These are phyloP conservation scores for Pardalotus punctatus DNA, from an alignment of 2,113 vertebrate genomes.

Conservation along the genomic window DNA sequence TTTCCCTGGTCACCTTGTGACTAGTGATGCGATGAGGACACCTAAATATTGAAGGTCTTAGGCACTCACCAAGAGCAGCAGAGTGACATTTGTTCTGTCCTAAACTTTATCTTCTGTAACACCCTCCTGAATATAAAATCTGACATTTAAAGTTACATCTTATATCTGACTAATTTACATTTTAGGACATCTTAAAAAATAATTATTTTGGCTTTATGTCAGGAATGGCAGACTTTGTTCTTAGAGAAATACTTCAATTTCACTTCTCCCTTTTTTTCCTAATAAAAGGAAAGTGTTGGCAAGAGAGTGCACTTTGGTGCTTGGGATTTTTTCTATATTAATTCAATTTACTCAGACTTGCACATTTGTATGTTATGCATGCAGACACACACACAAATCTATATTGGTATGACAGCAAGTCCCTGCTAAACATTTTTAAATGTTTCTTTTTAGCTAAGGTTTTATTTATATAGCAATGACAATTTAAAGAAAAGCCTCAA, in stretches of 20 bases:
- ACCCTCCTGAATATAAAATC: not conserved
- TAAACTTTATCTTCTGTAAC: not conserved
- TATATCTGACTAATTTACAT: not conserved
- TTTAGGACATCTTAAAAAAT: not conserved
- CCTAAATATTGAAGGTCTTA: not conserved
- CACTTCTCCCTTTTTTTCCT: not conserved
- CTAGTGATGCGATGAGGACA: not conserved
- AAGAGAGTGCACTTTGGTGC: not conserved
- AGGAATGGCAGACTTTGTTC: not conserved
- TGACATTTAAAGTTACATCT: not conserved
- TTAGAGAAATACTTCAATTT: not conserved
- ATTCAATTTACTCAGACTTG: not conserved
- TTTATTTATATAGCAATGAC: slow-evolving; percentile 45
- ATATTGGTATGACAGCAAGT: not conserved
- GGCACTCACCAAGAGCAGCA: not conserved
- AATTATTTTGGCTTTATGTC: not conserved
- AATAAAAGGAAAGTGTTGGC: not conserved
- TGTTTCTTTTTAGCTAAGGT: slow-evolving; percentile 46
- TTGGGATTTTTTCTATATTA: fast-evolving
- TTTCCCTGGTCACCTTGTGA: not conserved
- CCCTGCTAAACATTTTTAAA: slow-evolving; percentile 6
- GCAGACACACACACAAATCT: not conserved
- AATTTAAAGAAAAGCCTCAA: slow-evolving; percentile 37
- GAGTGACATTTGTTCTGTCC: not conserved
- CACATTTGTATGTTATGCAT: not conserved